Conservation (phyloP, 2,797 vertebrate species). For the Oreochromis grahami region DNA sequence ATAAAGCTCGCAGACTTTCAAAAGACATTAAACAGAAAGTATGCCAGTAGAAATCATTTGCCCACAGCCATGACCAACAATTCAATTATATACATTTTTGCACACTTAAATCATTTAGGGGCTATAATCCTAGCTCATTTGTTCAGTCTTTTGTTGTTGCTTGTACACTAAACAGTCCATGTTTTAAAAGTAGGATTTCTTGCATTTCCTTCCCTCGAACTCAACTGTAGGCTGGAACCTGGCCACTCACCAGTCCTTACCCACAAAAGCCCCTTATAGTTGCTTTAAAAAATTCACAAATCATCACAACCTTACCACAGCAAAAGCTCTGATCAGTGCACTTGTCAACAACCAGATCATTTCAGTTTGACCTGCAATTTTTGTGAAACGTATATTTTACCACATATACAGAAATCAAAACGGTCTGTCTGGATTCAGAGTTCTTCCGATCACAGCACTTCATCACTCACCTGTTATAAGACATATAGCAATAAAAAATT, state of each 20-base stretch:
- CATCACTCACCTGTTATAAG: neutral
- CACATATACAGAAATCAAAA: neutral
- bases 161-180: neutral
- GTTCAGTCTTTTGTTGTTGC: neutral
- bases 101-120: neutral
- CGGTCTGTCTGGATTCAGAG: neutral
- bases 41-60: neutral
- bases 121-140: neutral
- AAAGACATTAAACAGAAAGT: neutral
- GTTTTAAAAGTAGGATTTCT: neutral
- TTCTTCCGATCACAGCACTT: neutral
- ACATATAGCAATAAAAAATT: neutral
- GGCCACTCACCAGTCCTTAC: neutral
- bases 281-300: neutral
- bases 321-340: slow-evolving; percentile 12
- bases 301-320: slow-evolving; percentile 11
- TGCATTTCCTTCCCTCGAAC: neutral
- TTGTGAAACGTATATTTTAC: neutral
- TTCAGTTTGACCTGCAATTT: neutral
- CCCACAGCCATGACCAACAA: neutral
- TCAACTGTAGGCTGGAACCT: neutral
- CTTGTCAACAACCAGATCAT: slow-evolving; percentile 24
- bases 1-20: neutral
- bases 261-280: neutral
- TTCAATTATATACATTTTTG: neutral